A percentile compares a stretch with the other conserved stretches of the same genome.
These are phyloP conservation scores for Hippocampus zosterae DNA, from an alignment of 2,113 vertebrate genomes.

Conservation along the genomic window DNA sequence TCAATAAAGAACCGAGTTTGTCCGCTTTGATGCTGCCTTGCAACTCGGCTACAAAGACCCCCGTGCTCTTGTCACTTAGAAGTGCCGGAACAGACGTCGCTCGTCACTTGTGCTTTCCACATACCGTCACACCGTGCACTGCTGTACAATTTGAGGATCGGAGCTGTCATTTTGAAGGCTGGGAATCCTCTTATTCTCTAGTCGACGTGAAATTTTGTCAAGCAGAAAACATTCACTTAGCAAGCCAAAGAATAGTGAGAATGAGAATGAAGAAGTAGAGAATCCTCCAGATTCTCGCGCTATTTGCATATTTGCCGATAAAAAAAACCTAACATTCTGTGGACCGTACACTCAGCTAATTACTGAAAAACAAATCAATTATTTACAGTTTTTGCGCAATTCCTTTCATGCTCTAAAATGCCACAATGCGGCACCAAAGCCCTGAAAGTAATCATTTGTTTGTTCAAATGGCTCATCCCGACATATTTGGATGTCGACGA, in stretches of 20 bases:
- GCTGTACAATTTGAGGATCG: slow-evolving; percentile 6
- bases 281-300: too few relatives aligned
- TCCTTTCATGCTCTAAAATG: too few relatives aligned
- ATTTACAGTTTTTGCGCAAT: too few relatives aligned
- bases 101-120: slow-evolving; percentile 39
- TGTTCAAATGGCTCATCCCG: too few relatives aligned
- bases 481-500: too few relatives aligned
- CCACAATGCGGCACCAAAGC: too few relatives aligned
- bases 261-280: background rate
- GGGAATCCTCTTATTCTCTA: background rate
- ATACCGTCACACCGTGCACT: slow-evolving; percentile 15
- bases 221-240: background rate
- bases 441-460: too few relatives aligned
- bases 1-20: slow-evolving; percentile 68
- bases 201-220: slow-evolving; percentile 4
- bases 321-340: too few relatives aligned
- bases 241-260: background rate
- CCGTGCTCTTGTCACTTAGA: slow-evolving; percentile 44
- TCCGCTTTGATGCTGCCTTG: slow-evolving; percentile 66
- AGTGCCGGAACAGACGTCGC: slow-evolving; percentile 52
- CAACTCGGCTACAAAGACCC: slow-evolving; percentile 61
- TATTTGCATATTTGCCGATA: too few relatives aligned
- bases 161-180: background rate
- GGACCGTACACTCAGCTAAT: too few relatives aligned
- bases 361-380: too few relatives aligned